These are phyloP conservation scores for Sphaerophoria rueppellii DNA, from an alignment of 2,888 invertebrate species.

Conservation along the genomic window DNA sequence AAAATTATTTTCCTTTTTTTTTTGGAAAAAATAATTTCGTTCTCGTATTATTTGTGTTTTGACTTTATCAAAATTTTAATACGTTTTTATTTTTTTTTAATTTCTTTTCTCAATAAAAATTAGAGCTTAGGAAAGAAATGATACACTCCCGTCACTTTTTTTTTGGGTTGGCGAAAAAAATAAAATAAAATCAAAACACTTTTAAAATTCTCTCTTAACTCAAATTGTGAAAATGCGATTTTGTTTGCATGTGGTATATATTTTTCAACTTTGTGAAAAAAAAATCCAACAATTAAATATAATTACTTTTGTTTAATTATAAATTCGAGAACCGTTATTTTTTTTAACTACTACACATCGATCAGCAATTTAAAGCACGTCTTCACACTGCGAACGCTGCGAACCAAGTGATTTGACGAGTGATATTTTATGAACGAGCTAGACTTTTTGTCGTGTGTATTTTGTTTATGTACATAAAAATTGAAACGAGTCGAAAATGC, in stretches of 20 bases:
- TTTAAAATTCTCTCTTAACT: constrained; percentile 30
- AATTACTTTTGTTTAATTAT: not conserved
- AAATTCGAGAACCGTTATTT: constrained; percentile 62
- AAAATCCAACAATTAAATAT: constrained; percentile 63
- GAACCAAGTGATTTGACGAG: constrained; percentile 67
- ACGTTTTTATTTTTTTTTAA: constrained; percentile 14
- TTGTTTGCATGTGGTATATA: constrained; percentile 44
- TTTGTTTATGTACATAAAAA: not conserved
- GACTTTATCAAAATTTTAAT: constrained; percentile 24
- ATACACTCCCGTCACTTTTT: constrained; percentile 54
- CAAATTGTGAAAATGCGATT: constrained; percentile 36
- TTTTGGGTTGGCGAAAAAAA: not conserved
- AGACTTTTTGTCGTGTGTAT: not conserved
- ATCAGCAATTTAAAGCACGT: constrained; percentile 61
- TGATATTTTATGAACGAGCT: constrained; percentile 44
- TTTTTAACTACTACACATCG: constrained; percentile 56
- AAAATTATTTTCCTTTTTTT: constrained; percentile 28
- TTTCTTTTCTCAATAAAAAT: not conserved
- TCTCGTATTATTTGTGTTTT: constrained; percentile 33
- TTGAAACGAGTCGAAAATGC: not conserved
- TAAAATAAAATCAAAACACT: constrained; percentile 21
- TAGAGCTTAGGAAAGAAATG: constrained; percentile 39
- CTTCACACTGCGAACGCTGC: constrained; percentile 59
- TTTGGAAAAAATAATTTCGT: constrained; percentile 18
- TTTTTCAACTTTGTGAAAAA: constrained; percentile 60